phyloP scores from a whole-genome alignment of 2,113 vertebrate species.

The Amblyornis subalaris region DNA sequence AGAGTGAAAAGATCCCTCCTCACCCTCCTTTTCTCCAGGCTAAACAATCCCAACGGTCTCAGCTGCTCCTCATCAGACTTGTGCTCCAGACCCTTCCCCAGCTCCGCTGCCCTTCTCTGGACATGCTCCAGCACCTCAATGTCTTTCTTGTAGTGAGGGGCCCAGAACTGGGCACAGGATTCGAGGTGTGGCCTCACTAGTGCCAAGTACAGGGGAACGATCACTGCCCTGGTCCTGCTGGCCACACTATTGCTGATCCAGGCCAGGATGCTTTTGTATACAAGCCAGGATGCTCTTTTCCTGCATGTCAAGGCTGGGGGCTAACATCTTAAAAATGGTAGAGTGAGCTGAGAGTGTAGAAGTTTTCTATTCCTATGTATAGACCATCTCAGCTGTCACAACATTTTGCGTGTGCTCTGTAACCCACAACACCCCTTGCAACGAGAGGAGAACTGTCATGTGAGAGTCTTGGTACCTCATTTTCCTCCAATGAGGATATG shows the following conservation, averaged over 20 bases:
- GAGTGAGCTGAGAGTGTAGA: not conserved
- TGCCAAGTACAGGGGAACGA: fast-evolving
- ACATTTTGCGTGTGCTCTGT: not conserved
- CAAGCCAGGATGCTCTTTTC: not conserved
- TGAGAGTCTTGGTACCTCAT: not conserved
- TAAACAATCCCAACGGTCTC: not conserved
- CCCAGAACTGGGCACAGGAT: not conserved
- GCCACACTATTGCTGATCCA: fast-evolving
- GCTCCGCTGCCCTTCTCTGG: fast-evolving
- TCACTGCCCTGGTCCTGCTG: not conserved
- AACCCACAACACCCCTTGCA: not conserved
- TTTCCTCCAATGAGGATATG: not conserved
- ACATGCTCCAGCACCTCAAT: fast-evolving
- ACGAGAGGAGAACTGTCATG: not conserved
- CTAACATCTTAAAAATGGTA: not conserved
- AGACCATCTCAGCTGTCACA: not conserved
- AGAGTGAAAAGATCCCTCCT: fast-evolving
- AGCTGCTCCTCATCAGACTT: fast-evolving
- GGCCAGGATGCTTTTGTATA: not conserved
- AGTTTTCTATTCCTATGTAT: not conserved
- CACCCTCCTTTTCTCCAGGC: not conserved
- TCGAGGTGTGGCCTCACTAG: fast-evolving
- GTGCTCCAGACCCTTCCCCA: not conserved
- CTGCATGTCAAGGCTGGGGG: not conserved
- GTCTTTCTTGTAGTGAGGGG: fast-evolving